Conservation (phyloP, 2,113 vertebrate species). For the Vulpes ferrilata region DNA sequence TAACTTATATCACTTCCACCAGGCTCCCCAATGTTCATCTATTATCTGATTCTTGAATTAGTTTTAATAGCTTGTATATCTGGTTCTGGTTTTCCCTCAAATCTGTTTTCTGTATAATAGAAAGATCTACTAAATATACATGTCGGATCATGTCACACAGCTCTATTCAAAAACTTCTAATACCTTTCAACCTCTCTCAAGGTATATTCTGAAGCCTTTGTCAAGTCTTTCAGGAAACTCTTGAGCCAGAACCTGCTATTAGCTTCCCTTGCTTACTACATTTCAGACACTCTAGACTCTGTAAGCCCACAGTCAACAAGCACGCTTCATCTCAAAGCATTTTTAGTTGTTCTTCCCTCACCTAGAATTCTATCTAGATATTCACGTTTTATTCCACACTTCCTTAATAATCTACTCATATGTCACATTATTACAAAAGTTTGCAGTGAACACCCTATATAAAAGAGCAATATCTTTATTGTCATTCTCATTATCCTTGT, state of each 20-base stretch:
- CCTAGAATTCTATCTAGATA: background rate
- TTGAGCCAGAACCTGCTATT: background rate
- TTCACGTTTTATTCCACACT: background rate
- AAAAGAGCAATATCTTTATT: background rate
- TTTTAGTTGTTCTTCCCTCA: background rate
- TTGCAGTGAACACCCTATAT: background rate
- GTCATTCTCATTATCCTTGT: background rate
- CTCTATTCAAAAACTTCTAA: background rate
- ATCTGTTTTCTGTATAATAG: background rate
- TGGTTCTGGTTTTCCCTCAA: background rate
- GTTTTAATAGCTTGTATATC: background rate
- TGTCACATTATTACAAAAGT: background rate
- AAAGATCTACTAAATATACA: constrained; percentile 7
- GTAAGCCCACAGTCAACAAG: background rate
- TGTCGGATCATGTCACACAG: background rate
- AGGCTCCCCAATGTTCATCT: background rate
- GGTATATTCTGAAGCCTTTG: background rate
- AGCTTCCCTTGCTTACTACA: background rate
- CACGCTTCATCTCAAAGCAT: background rate
- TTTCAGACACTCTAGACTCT: background rate
- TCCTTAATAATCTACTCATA: background rate
- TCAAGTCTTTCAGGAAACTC: background rate
- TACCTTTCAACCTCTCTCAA: background rate
- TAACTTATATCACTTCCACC: background rate
- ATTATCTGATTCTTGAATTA: background rate